Evolutionary conservation across 2,888 invertebrate genomes (phyloP), one percentile per base, ranked within the genome.

Genomic region (Mactromeris polynyma): DNA sequence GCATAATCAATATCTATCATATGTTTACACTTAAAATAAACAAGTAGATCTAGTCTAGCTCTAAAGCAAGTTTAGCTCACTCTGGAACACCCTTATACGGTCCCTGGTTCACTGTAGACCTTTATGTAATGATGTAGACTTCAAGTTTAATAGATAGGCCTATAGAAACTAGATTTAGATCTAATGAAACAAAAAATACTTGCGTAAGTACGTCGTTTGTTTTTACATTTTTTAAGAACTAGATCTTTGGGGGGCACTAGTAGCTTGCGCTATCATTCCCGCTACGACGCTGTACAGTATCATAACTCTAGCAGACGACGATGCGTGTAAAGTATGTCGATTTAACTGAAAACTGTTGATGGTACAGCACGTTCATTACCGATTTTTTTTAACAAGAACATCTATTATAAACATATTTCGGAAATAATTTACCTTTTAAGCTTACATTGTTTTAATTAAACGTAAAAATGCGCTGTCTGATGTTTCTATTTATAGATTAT

Each of bases 401-500:
- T 64, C 9, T 4, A 26, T n/a, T 7, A 21, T 26, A 26, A 26
- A 0, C n/a, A 9, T 64, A 9, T 64, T 64, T 64, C 1, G 26
- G 58, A n/a, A 64, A 64, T 26, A 64, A 26, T 4, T 7, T 1
- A 26, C 9, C 26, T 26, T 11, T 9, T 64, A 9, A 64, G 26
- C 58, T 26, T 7, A 64, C 3, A 64, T 64, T 64, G 26, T 26
- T n/a, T n/a, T n/a, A 64, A 9, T 64, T 64, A 26, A 26, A 26
- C 2, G 58, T n/a, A 64, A 64, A 46, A 64, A 64, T 9, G 26
- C 58, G 46, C 26, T 26, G 26, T 26, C 26, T 21, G 21, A 83
- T 31, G 51, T 80, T 36, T 80, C 31, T 85, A 87, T 82, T 83
- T 78, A 69, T 82, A 82, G 82, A 83, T 42, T 58, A 26, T n/a